These are phyloP conservation scores for Idaea aversata DNA, from an alignment of 2,888 invertebrate species.

Conservation along the genomic window DNA sequence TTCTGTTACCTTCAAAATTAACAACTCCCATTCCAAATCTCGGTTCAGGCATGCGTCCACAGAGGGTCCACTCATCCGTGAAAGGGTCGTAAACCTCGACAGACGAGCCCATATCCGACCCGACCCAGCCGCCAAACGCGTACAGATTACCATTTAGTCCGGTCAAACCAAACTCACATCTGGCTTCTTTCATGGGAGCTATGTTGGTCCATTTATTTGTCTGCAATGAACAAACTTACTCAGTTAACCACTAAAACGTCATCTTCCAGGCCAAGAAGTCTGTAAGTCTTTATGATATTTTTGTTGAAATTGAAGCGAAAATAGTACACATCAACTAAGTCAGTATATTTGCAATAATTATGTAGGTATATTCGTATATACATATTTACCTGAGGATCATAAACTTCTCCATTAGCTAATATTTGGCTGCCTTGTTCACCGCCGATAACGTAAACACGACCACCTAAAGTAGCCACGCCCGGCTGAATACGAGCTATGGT, in stretches of 20 bases:
- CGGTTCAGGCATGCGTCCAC: constrained; percentile 90
- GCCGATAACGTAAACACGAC: constrained; percentile 93
- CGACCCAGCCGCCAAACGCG: constrained; percentile 96
- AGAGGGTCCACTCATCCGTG: constrained; percentile 87
- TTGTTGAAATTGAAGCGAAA: not conserved
- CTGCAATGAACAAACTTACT: constrained; percentile 39
- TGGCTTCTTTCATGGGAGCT: constrained; percentile 88
- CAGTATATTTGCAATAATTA: no score
- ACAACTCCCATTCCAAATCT: constrained; percentile 96
- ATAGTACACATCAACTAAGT: not conserved
- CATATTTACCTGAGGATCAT: constrained; percentile 83
- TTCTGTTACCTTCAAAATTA: constrained; percentile 84
- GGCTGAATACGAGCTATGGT: constrained; percentile 92
- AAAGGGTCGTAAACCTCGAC: constrained; percentile 93
- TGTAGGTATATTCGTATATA: not conserved
- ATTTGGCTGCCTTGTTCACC: constrained; percentile 95
- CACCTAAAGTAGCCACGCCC: constrained; percentile 90
- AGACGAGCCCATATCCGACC: constrained; percentile 92
- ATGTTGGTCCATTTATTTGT: constrained; percentile 82
- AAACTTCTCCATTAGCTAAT: constrained; percentile 92
- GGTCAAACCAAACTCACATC: constrained; percentile 94
- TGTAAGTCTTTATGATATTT: not conserved
- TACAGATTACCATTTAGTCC: constrained; percentile 90
- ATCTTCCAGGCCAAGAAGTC: not conserved
- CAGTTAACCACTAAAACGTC: not conserved